Conservation (phyloP, 2,888 invertebrate species). For the Zeuzera pyrina region DNA sequence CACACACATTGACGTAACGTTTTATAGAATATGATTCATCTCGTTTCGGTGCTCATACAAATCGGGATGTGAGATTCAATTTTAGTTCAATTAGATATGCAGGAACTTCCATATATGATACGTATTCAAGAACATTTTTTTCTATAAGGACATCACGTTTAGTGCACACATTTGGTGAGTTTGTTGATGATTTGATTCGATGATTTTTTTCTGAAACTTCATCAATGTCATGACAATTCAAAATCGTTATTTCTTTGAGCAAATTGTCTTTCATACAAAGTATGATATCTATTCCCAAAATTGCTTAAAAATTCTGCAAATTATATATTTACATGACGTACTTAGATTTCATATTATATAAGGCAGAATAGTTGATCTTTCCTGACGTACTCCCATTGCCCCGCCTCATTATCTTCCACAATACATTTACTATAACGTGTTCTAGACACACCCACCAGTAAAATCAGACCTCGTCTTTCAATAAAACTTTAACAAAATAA, state of each 20-base stretch:
- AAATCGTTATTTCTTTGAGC: too few relatives aligned
- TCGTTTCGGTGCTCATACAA: conserved; percentile 39
- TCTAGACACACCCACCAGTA: conserved; percentile 35
- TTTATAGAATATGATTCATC: conserved; percentile 58
- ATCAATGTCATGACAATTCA: too few relatives aligned
- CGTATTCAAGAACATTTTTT: conserved; percentile 32
- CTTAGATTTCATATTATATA: too few relatives aligned
- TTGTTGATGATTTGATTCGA: too few relatives aligned
- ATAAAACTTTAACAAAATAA: conserved; percentile 58
- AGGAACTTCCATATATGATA: conserved; percentile 43
- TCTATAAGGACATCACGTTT: conserved; percentile 1
- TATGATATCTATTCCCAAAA: too few relatives aligned
- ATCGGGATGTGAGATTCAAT: conserved; percentile 55
- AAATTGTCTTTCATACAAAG: too few relatives aligned
- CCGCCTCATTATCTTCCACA: conserved; percentile 63
- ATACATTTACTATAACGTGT: too few relatives aligned
- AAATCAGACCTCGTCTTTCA: conserved; percentile 48
- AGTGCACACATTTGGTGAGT: background rate
- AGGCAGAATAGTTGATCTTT: too few relatives aligned
- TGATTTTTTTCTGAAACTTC: too few relatives aligned
- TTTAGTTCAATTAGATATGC: conserved; percentile 59
- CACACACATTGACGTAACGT: conserved; percentile 45
- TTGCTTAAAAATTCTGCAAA: too few relatives aligned
- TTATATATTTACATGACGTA: too few relatives aligned
- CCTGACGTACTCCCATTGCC: conserved; percentile 59